Evolutionary conservation across 1,140 invertebrate species (phyloP), one percentile per base, ranked within the genome.

Genomic region (Meloidogyne floridensis): DNA sequence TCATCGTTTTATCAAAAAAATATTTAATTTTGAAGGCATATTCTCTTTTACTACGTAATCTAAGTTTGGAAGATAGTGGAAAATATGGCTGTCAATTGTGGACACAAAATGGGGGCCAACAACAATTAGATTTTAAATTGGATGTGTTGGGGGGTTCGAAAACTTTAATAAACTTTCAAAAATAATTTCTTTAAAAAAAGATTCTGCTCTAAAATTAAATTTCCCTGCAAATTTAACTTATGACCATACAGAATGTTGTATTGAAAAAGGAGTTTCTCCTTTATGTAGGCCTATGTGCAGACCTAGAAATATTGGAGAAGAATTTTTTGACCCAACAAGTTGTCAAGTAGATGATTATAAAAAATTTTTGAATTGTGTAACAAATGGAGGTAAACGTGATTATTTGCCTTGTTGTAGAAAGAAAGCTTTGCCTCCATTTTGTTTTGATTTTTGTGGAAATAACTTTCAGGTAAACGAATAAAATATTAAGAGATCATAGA

Each of bases 141-240:
- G 83, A 87, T 72, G 84, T 85, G 71, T 80, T 85, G 47, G 84
- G 86, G 84, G n/a, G n/a, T n/a, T n/a, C n/a, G n/a, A n/a, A n/a
- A n/a, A n/a, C n/a, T n/a, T n/a, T n/a, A n/a, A n/a, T n/a, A n/a
- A n/a, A n/a, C n/a, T n/a, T n/a, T n/a, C n/a, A n/a, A 51, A 71
- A 15, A 10, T 59, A 65, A n/a, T 56, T 53, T 51, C 75, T 74
- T 47, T 47, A 47, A 73, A 56, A 74, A 18, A 53, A 53, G 79
- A 65, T 65, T 6, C 5, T 65, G 15, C 59, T 18, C 72, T 84
- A 7, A 75, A 82, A 72, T 32, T 32, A 18, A 81, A 81, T 20
- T 85, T 85, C 54, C 77, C 87, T 65, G 43, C 80, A 53, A 85
- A 80, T 65, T 83, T 84, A 13, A 87, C 77, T 18, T 85, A 85